Conservation (phyloP, 2,888 invertebrate species). For the Standfussiana lucernea region DNA sequence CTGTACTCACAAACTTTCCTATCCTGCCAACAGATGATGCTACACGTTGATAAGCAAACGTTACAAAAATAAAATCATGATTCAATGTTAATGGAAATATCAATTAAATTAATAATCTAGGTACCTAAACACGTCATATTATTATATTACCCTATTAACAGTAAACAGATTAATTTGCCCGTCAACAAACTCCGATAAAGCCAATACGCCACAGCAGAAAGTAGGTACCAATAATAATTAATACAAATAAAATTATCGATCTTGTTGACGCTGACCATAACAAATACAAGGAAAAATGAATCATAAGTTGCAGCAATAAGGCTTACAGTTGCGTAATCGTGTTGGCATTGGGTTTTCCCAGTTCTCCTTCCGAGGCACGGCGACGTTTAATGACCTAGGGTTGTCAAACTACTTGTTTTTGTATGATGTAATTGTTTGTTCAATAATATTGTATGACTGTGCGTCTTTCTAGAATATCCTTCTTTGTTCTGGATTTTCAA, state of each 20-base stretch:
- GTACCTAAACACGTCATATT: neutral
- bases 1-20: slow-evolving; percentile 9
- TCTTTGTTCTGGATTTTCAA: neutral
- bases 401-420: slow-evolving; percentile 49
- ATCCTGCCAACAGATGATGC: slow-evolving; percentile 40
- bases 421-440: slow-evolving; percentile 42
- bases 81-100: neutral
- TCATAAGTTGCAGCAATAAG: neutral
- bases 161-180: slow-evolving; percentile 20
- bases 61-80: neutral
- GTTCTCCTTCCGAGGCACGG: slow-evolving; percentile 23
- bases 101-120: slow-evolving; percentile 6
- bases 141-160: slow-evolving; percentile 11
- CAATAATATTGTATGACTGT: slow-evolving; percentile 24
- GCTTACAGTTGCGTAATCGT: slow-evolving; percentile 43
- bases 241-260: slow-evolving; percentile 43
- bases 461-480: slow-evolving; percentile 28
- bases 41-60: neutral
- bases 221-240: neutral
- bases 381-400: slow-evolving; percentile 60
- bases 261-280: slow-evolving; percentile 18
- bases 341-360: slow-evolving; percentile 56
- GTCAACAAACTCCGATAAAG: slow-evolving; percentile 23
- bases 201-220: slow-evolving; percentile 6
- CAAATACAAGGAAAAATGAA: slow-evolving; percentile 29